Evolutionary conservation across 30 jellyfish, hydroid and myxozoan genomes (phyloP).

Genomic region (Aurelia sp.): DNA sequence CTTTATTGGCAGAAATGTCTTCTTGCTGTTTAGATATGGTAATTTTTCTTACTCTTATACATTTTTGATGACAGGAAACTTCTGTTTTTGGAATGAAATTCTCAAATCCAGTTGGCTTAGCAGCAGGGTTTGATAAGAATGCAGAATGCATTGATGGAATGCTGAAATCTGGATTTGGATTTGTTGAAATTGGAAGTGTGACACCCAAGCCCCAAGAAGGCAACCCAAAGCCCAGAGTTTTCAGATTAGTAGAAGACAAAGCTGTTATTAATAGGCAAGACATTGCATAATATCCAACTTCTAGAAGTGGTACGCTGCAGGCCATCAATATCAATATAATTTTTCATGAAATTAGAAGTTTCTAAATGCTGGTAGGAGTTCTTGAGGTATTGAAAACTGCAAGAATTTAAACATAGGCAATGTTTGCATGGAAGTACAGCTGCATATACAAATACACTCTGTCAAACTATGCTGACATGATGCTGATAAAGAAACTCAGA

Average conservation of each 20-base stretch:
- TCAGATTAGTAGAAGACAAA: slow-evolving; percentile 80
- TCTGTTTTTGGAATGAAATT: slow-evolving; percentile 71
- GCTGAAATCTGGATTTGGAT: slow-evolving; percentile 92
- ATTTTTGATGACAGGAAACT: slow-evolving; percentile 48
- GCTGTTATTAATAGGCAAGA: slow-evolving; percentile 88
- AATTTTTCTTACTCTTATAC: not conserved
- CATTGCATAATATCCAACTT: not conserved
- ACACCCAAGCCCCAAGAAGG: slow-evolving; percentile 97
- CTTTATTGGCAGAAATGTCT: too few relatives aligned
- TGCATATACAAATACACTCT: too few relatives aligned
- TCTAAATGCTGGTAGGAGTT: too few relatives aligned
- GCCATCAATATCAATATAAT: not conserved
- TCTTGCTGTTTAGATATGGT: not conserved
- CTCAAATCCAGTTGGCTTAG: slow-evolving; percentile 92
- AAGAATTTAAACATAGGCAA: too few relatives aligned
- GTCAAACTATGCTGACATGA: too few relatives aligned
- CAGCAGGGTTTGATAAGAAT: slow-evolving; percentile 98
- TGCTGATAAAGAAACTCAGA: too few relatives aligned
- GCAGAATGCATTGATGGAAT: slow-evolving; percentile 92
- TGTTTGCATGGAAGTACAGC: too few relatives aligned
- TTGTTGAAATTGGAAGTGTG: slow-evolving; percentile 97
- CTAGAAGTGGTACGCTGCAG: not conserved
- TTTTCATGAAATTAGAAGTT: not conserved
- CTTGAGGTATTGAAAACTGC: too few relatives aligned
- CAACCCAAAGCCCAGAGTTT: slow-evolving; percentile 93